Evolutionary conservation across 1,140 invertebrate genomes (phyloP).

Genomic region (Bombyx mori): ASM3026992v2 NC_085117.1:7896501-7897000

Average conservation of each 20-base stretch:
- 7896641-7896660: conserved; percentile 41
- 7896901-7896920: conserved; percentile 26
- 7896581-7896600: conserved; percentile 28
- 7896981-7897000: too few species aligned
- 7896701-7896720: conserved; percentile 22
- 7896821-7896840: too few species aligned
- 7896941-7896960: too few species aligned
- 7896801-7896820: too few species aligned
- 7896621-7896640: conserved; percentile 62
- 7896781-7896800: too few species aligned
- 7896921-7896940: too few species aligned
- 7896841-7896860: too few species aligned
- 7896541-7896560: neutral
- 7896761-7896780: too few species aligned
- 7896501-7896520: too few species aligned
- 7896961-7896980: too few species aligned
- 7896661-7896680: conserved; percentile 69
- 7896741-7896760: too few species aligned
- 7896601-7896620: conserved; percentile 49
- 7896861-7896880: neutral
- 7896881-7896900: conserved; percentile 32
- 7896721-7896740: conserved; percentile 5
- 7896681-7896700: conserved; percentile 64
- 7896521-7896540: too few species aligned
- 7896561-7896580: conserved; percentile 34